These are phyloP conservation scores for Schrankia costaestrigalis DNA, from an alignment of 2,888 invertebrate species.

Conservation along the genomic window DNA sequence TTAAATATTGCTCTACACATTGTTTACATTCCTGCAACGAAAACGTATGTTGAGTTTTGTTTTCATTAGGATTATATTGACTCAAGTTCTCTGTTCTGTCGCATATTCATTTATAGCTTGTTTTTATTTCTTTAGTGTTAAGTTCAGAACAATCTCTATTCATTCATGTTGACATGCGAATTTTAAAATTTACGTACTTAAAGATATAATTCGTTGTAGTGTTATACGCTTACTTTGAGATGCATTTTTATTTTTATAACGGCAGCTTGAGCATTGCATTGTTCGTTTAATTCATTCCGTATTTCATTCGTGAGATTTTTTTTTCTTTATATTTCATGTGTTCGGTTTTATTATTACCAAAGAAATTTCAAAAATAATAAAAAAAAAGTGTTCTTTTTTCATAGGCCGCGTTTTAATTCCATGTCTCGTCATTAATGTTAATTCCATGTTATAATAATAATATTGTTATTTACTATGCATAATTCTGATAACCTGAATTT, in stretches of 20 bases:
- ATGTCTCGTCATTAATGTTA: slow-evolving; percentile 62
- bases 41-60: slow-evolving; percentile 76
- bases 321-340: slow-evolving; percentile 52
- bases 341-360: slow-evolving; percentile 69
- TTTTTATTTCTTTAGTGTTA: slow-evolving; percentile 56
- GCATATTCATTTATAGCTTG: slow-evolving; percentile 68
- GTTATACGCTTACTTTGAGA: slow-evolving; percentile 67
- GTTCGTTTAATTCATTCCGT: slow-evolving; percentile 68
- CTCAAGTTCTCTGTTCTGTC: slow-evolving; percentile 51
- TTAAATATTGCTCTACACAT: slow-evolving; percentile 72
- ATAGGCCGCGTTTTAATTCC: slow-evolving; percentile 43
- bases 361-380: slow-evolving; percentile 60
- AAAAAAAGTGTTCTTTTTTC: slow-evolving; percentile 36
- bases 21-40: slow-evolving; percentile 78
- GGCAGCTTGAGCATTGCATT: slow-evolving; percentile 73
- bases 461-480: slow-evolving; percentile 71
- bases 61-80: slow-evolving; percentile 70
- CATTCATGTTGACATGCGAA: slow-evolving; percentile 60
- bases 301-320: slow-evolving; percentile 51
- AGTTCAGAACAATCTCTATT: slow-evolving; percentile 62
- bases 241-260: slow-evolving; percentile 69
- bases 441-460: slow-evolving; percentile 54
- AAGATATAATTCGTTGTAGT: slow-evolving; percentile 53
- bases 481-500: slow-evolving; percentile 64
- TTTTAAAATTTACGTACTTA: slow-evolving; percentile 74